Base-by-base conservation (phyloP, 2,888 invertebrate species). In the Rhingia campestris region DNA sequence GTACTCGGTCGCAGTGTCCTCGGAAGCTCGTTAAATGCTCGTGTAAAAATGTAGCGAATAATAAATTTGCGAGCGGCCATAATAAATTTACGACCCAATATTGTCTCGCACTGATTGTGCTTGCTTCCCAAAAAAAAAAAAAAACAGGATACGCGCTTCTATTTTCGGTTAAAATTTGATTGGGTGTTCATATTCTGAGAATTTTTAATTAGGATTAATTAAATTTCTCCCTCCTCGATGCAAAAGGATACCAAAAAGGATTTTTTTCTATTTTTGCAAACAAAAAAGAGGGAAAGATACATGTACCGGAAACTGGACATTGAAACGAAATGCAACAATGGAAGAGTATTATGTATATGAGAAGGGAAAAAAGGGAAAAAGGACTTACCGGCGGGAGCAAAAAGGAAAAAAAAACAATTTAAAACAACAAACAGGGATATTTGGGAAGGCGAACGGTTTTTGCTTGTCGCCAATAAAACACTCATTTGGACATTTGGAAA, bases 401-500 rank as follows among this genome's bases (percentile, higher is more conserved):
- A 67, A 56, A 54, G 4, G 12, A 35, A 12, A 30, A 45, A 33
- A 7, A 47, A 58, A 37, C 14, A 61, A 12, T n/a, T 12, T 35
- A 66, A 30, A 64, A 56, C 56, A 59, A 67, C 53, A 75, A n/a
- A 45, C 67, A 79, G 69, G 67, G 12, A 45, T 73, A 22, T 63
- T 63, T 53, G 67, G 67, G 33, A 53, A 33, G 58, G 14, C 64
- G 54, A 72, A 66, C 66, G 43, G 66, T 67, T 72, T 70, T 80
- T 80, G 61, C 59, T 66, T 70, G 74, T 79, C 74, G 74, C 80
- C 84, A 82, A 77, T 82, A 82, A 82, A 82, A 82, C 67, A 80
- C 84, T 84, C 84, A 84, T 84, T 84, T 80, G 82, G 79, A 84
- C 82, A 84, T 84, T 84, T 79, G 74, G 79, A 84, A 84, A 84